Conservation (phyloP, 2,113 vertebrate genomes). For the Thryonomys swinderianus region DNA sequence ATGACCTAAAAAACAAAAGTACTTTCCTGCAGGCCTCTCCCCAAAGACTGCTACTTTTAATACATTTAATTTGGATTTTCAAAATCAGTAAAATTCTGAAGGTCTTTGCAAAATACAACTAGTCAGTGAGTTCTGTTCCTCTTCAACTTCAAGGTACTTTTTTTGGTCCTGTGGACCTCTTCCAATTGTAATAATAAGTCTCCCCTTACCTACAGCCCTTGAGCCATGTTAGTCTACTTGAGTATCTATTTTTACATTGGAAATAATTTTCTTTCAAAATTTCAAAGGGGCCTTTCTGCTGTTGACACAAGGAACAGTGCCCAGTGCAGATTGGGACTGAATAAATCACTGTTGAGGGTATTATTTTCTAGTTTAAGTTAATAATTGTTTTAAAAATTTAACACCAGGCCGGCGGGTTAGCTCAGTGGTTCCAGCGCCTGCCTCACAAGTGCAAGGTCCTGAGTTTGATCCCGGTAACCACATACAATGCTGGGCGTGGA, state of each 20-base stretch:
- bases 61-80: conserved; percentile 8
- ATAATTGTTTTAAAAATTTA: neutral
- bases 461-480: no score
- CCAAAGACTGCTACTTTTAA: neutral
- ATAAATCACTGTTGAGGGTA: neutral
- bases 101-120: neutral
- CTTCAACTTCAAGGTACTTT: neutral
- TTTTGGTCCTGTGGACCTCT: neutral
- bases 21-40: neutral
- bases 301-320: neutral
- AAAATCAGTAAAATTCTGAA: conserved; percentile 48
- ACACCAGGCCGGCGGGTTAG: no score
- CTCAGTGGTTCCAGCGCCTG: no score
- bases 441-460: no score
- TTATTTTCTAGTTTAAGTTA: neutral
- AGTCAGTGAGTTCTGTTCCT: neutral
- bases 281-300: neutral
- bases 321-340: neutral
- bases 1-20: neutral
- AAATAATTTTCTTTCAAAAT: conserved; percentile 45
- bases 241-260: neutral
- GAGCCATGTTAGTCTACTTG: neutral
- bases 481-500: no score
- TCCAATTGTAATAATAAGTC: neutral
- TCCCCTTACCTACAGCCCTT: neutral